Base-by-base conservation (phyloP, 2,797 vertebrate species). In the Characodon lateralis region DNA sequence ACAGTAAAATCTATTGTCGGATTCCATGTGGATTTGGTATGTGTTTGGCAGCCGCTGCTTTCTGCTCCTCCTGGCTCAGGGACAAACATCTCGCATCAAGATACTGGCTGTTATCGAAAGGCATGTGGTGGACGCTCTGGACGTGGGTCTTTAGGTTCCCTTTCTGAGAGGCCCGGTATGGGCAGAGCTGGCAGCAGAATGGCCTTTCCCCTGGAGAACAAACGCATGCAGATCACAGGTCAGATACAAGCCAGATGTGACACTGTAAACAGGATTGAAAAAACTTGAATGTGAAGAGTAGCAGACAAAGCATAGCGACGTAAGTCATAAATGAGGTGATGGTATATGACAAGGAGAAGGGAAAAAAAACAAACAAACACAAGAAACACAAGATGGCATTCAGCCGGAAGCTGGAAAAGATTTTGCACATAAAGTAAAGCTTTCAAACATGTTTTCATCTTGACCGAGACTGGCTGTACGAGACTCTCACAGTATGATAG, bases 131-230 rank as follows among this genome's bases (percentile, higher is more conserved):
- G 79, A 93, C 95, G 77, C 86, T 93, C 89, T 93, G 96, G 35
- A 78, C 90, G 31, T 81, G 86, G 0, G 94, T 94, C 93, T 96
- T 95, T 95, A 97, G 95, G 96, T 96, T 95, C 96, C 96, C 96
- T 97, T 97, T 95, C 95, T 96, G 94, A 96, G 96, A 94, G 93
- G 97, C 96, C 96, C 96, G 90, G 94, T 96, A 93, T 94, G 96
- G 95, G 93, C 89, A 89, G 96, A 88, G 91, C 95, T 96, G 53
- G 95, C 87, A 95, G 92, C 88, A 85, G 95, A 92, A 93, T 89
- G 96, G 95, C 96, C 97, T 96, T 95, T 97, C 91, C 93, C 97
- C 97, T 98, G 94, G 53, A 24, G 61, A 85, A 71, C 63, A 90
- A 66, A 89, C 71, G 82, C 58, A 88, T 6, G 50, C 26, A 68